Conservation (phyloP, 2,888 invertebrate species). For the Archaeoteleia sp. region DNA sequence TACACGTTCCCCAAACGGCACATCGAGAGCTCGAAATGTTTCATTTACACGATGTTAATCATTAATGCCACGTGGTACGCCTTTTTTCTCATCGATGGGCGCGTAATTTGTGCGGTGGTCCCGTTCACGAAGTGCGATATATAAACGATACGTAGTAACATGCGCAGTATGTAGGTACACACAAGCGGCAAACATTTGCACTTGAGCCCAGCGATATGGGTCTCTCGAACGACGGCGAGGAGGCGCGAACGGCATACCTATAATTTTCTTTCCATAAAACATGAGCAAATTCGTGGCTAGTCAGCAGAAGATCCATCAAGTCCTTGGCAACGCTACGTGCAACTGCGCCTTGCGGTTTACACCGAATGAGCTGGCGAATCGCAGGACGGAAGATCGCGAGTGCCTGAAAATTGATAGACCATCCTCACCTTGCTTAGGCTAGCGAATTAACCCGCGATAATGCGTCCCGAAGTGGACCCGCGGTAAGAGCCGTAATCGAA, state of each 20-base stretch:
- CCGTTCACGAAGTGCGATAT: constrained; percentile 42
- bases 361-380: constrained; percentile 28
- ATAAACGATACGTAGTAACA: constrained; percentile 11
- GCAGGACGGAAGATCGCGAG: constrained; percentile 5
- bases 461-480: neutral
- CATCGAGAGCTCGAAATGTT: neutral
- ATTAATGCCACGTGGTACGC: constrained; percentile 32
- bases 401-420: constrained; percentile 2
- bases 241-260: constrained; percentile 51
- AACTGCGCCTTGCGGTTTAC: constrained; percentile 26
- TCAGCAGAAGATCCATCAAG: constrained; percentile 55
- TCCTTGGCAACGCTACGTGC: constrained; percentile 31
- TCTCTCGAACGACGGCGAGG: constrained; percentile 11
- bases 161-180: constrained; percentile 6
- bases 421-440: constrained; percentile 2
- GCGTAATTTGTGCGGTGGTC: constrained; percentile 45
- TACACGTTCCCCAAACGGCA: neutral
- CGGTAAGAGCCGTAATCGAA: neutral
- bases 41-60: neutral
- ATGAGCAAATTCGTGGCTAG: constrained; percentile 59
- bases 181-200: constrained; percentile 45
- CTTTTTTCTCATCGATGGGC: constrained; percentile 26
- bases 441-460: constrained; percentile 4
- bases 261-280: constrained; percentile 60
- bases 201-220: constrained; percentile 17